Base-by-base conservation (phyloP, 1,140 invertebrate species). In the Pseudomyrmex cubaensis region DNA sequence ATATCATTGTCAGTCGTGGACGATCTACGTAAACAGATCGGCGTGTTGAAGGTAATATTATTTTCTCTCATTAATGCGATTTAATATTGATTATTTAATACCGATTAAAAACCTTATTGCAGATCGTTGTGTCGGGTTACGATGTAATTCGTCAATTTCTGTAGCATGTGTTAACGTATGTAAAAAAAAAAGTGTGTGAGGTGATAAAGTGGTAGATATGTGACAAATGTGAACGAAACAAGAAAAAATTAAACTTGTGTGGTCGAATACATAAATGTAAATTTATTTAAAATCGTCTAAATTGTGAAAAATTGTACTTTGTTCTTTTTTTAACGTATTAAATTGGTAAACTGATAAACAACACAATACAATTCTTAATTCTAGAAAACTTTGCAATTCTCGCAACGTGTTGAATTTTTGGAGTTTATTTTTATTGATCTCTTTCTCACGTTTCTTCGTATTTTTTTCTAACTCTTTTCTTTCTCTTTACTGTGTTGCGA, bases 1-100 rank as follows among this genome's bases (percentile, higher is more conserved):
- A 35, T 91, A 8, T 84, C 87, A 1, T 25, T 93, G 9, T 89
- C 85, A 35, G 83, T 93, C 2, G 85, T 78, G 17, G 85, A 85
- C 66, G 52, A 70, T 1, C 74, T 77, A 44, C 83, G 52, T 0
- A 87, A 75, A 83, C 69, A 91, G n/a, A 88, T 93, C 70, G 92
- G 92, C 64, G 66, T 88, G 3, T 57, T 93, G 10, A 92, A 90
- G 88, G 92, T 93, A 86, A 61, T 52, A 35, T 50, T 35, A 35
- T 35, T 35, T 35, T 35, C 0, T 35, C 0, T 35, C 5, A 35
- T 35, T 35, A 35, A 35, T 35, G 35, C 0, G 5, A 35, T 35
- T 35, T 35, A 7, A 35, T 35, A 35, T 5, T 35, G n/a, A 63
- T 69, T 73, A 35, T 50, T n/a, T 73, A 62, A 61, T 66, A 35